These are phyloP conservation scores for Ia io DNA, from an alignment of 2,113 vertebrate species.

Conservation along the genomic window DNA sequence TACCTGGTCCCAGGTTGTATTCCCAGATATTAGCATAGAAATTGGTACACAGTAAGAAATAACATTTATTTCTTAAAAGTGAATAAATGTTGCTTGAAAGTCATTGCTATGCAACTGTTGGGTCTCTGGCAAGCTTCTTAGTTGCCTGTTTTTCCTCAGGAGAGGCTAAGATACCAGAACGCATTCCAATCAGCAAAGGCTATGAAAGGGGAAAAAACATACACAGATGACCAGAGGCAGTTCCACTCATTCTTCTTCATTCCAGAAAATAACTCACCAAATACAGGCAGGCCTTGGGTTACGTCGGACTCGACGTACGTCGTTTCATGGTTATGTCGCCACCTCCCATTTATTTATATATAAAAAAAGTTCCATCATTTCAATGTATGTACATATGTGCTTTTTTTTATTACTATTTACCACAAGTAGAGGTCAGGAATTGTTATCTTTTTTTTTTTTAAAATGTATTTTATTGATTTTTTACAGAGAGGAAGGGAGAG, in stretches of 20 bases:
- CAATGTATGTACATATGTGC: no score
- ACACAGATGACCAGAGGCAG: background rate
- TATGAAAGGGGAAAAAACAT: background rate
- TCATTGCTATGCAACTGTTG: background rate
- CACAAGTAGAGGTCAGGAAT: no score
- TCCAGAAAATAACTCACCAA: conserved; percentile 8
- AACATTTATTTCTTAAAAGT: conserved; percentile 34
- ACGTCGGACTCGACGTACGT: no score
- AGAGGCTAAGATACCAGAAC: background rate
- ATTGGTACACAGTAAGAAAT: background rate
- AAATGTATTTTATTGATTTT: no score
- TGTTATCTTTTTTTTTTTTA: no score
- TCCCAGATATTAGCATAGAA: background rate
- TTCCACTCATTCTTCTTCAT: conserved; percentile 23
- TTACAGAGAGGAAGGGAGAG: no score
- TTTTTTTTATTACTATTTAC: no score
- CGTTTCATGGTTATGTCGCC: no score
- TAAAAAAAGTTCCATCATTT: no score
- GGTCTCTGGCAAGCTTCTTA: conserved; percentile 45
- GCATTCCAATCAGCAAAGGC: conserved; percentile 19
- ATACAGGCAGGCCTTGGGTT: background rate
- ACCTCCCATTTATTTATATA: no score
- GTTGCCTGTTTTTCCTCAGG: conserved; percentile 1
- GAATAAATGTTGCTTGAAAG: background rate
- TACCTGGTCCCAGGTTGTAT: background rate